Conservation (phyloP, 2,113 vertebrate species). For the Glaucidium brasilianum region DNA sequence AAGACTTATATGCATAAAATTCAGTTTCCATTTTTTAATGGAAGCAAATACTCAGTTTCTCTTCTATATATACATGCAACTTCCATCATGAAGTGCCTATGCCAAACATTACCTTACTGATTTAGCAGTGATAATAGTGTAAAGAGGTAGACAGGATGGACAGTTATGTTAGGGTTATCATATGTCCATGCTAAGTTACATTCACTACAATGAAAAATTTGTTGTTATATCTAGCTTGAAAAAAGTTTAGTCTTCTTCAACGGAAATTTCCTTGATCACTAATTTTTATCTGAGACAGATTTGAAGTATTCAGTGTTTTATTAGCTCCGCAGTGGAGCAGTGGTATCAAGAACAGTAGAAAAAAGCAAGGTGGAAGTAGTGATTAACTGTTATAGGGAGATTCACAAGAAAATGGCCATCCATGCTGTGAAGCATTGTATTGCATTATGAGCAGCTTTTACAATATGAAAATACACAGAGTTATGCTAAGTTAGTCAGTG, state of each 20-base stretch:
- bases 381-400: background rate
- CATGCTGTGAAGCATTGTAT: background rate
- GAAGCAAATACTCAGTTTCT: background rate
- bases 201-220: background rate
- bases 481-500: background rate
- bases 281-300: background rate
- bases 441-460: background rate
- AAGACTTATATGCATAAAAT: background rate
- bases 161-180: background rate
- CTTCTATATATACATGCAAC: fast-evolving
- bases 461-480: background rate
- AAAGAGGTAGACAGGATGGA: background rate
- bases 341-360: background rate
- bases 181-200: background rate
- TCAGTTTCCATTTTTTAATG: background rate
- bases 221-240: background rate
- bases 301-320: background rate
- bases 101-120: background rate
- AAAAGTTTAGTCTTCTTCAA: background rate
- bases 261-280: background rate
- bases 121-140: background rate
- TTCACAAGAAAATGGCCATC: background rate
- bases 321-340: background rate
- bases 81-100: background rate
- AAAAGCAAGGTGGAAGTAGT: background rate